These are phyloP conservation scores for Drosophila lini DNA, from an alignment of 1,140 invertebrate genomes.

Conservation along the genomic window DNA sequence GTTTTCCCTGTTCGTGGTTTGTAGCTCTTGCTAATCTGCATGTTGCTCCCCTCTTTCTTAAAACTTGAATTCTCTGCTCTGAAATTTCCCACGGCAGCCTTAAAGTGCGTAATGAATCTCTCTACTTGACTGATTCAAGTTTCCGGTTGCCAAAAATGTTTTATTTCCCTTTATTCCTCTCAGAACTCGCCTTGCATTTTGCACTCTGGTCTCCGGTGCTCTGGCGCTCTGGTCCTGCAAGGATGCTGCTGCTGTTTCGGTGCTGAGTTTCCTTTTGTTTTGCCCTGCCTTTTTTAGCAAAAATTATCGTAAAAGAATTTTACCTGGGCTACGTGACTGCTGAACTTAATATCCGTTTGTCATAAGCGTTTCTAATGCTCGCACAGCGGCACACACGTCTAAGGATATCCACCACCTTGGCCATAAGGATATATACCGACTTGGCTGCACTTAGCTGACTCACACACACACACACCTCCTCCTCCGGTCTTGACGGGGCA, in stretches of 20 bases:
- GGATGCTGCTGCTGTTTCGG: conserved; percentile 27
- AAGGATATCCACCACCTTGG: conserved; percentile 8
- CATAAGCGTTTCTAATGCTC: conserved; percentile 81
- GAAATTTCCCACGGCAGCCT: conserved; percentile 5
- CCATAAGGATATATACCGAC: conserved; percentile 18
- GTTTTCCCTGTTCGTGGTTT: conserved; percentile 6
- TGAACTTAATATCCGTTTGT: conserved; percentile 83
- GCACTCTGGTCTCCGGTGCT: conserved; percentile 13
- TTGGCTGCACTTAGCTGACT: conserved; percentile 30
- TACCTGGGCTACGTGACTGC: conserved; percentile 80
- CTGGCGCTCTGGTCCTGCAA: conserved; percentile 7
- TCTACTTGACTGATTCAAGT: conserved; percentile 40
- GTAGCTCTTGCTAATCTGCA: conserved; percentile 20
- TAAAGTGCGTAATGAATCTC: conserved; percentile 49
- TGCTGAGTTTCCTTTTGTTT: conserved; percentile 29
- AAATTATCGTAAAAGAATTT: conserved; percentile 83
- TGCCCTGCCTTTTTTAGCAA: conserved; percentile 48
- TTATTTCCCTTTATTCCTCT: conserved; percentile 26
- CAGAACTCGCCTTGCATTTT: conserved; percentile 28
- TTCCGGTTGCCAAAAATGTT: conserved; percentile 41
- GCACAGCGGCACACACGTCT: conserved; percentile 47
- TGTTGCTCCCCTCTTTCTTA: not conserved
- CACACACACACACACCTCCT: conserved; percentile 10
- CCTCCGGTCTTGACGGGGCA: conserved; percentile 49
- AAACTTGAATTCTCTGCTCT: conserved; percentile 13